Conservation (phyloP, 92 coral and sea anemone species). For the Metridium senile region DNA sequence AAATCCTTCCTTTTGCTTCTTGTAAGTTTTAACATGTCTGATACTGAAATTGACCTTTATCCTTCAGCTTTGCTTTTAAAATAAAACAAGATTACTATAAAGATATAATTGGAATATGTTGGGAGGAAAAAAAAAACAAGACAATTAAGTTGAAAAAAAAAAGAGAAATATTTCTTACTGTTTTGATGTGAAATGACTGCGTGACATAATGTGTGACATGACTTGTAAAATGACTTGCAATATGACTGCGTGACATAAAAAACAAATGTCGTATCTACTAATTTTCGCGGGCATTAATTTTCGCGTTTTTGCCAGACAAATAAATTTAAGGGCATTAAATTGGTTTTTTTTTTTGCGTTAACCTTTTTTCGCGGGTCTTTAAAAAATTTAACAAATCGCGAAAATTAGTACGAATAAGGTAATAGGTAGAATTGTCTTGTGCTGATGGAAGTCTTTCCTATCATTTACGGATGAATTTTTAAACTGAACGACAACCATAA, state of each 20-base stretch:
- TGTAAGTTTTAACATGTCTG: not conserved
- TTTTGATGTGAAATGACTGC: too few species aligned
- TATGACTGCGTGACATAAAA: too few species aligned
- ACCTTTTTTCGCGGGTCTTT: not conserved
- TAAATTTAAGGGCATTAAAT: too few species aligned
- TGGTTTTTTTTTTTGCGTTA: not conserved
- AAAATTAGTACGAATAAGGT: not conserved
- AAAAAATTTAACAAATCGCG: not conserved
- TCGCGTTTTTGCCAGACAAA: too few species aligned
- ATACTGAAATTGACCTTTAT: not conserved
- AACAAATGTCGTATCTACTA: too few species aligned
- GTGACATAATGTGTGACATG: too few species aligned
- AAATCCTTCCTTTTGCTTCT: not conserved
- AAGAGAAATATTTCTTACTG: too few species aligned
- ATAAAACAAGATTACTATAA: not conserved
- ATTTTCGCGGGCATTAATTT: too few species aligned
- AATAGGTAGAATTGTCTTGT: not conserved
- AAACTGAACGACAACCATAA: not conserved
- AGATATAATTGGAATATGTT: not conserved
- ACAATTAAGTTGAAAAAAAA: too few species aligned
- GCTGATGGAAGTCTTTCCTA: not conserved
- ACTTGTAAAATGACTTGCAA: too few species aligned
- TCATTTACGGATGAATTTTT: not conserved
- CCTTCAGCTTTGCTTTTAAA: not conserved
- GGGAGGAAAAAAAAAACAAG: too few species aligned